Percentiles rank a stretch among this genome's conserved stretches.
phyloP scores from a whole-genome alignment of 2,113 vertebrate genomes.

The Apistogramma diplotaenia region DNA sequence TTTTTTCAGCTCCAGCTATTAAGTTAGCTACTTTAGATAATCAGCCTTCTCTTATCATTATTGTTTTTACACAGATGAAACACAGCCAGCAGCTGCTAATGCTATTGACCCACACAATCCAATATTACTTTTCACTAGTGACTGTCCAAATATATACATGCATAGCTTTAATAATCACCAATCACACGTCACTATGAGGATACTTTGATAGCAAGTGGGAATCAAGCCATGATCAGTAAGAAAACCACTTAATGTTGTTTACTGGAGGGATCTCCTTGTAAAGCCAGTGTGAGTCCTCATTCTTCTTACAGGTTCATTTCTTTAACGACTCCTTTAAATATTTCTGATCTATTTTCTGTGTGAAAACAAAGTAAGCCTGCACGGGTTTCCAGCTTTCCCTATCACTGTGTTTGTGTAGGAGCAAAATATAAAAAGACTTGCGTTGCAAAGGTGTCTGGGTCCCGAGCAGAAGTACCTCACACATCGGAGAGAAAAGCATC shows the following conservation, averaged over 20 bases:
- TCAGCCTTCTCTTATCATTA: background rate
- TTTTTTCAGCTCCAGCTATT: background rate
- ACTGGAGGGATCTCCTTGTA: no score
- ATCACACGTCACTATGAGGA: accelerated
- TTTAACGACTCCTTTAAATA: background rate
- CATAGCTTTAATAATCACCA: background rate
- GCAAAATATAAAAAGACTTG: background rate
- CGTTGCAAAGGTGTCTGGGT: background rate
- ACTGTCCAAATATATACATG: background rate
- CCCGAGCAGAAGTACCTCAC: background rate
- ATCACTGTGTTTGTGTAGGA: background rate
- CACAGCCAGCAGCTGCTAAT: background rate
- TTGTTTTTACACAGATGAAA: background rate
- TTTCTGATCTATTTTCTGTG: background rate
- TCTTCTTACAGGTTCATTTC: background rate
- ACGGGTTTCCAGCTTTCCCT: background rate
- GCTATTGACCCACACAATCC: background rate
- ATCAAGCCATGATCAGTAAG: background rate
- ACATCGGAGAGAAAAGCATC: background rate
- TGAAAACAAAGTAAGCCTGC: background rate
- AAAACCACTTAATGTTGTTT: background rate
- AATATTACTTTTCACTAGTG: background rate
- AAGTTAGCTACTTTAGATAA: background rate
- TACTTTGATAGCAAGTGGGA: background rate
- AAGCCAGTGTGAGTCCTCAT: background rate